A percentile compares a stretch with the other conserved stretches of the same genome.
Conservation (phyloP, 1,140 invertebrate genomes). For the Aphelenchoides besseyi region DNA sequence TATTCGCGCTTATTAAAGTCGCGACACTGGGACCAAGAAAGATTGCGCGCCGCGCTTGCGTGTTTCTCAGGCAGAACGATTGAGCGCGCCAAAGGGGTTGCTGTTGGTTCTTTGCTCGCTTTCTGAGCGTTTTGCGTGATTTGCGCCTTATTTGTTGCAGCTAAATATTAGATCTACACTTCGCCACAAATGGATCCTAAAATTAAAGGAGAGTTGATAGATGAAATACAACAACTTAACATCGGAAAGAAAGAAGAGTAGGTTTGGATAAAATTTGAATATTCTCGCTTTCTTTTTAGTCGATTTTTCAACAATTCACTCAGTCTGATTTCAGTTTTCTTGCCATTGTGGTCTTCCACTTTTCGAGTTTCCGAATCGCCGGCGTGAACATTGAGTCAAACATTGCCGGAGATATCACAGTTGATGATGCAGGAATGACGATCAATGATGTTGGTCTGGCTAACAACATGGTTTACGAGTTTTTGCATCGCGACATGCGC, state of each 20-base stretch:
- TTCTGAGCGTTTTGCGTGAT: background rate
- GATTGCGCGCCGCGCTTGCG: background rate
- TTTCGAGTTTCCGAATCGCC: background rate
- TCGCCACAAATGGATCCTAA: background rate
- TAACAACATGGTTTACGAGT: slow-evolving; percentile 1
- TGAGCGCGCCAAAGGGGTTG: background rate
- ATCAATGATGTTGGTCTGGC: background rate
- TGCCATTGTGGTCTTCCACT: background rate
- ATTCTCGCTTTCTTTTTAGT: background rate
- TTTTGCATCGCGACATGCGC: background rate
- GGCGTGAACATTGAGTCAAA: background rate
- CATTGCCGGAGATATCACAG: background rate
- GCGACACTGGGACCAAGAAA: background rate
- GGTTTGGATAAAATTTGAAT: background rate
- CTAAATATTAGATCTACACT: background rate
- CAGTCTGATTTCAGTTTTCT: slow-evolving; percentile 1
- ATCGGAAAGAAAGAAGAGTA: slow-evolving; percentile 1
- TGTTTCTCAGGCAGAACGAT: slow-evolving; percentile 1
- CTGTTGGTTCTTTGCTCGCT: background rate
- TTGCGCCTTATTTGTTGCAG: background rate
- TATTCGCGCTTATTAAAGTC: no score
- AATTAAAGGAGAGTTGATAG: slow-evolving; percentile 1
- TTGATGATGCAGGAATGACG: background rate
- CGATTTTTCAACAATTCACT: slow-evolving; percentile 1
- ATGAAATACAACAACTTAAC: slow-evolving; percentile 1